phyloP scores from a whole-genome alignment of 2,113 vertebrate species.

The Tylochromis polylepis region DNA sequence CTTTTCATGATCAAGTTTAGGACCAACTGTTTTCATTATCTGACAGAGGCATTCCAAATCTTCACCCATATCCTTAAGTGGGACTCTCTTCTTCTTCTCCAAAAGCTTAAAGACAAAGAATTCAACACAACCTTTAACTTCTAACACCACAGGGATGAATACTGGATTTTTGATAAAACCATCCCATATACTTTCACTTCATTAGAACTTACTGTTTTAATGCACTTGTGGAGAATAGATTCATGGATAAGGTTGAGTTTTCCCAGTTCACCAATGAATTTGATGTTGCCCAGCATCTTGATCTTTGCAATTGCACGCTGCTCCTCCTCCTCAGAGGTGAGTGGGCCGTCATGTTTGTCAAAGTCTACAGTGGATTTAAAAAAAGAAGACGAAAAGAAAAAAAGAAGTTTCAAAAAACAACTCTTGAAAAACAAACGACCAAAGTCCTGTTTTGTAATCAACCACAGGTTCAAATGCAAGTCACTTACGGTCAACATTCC shows the following conservation, averaged over 20 bases:
- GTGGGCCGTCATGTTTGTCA: slow-evolving; percentile 93
- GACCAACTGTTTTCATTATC: slow-evolving; percentile 99
- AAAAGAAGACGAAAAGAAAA: too few relatives aligned
- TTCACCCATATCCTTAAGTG: slow-evolving; percentile 99
- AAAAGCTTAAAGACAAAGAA: slow-evolving; percentile 79
- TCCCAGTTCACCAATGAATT: slow-evolving; percentile 99
- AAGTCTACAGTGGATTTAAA: slow-evolving; percentile 75
- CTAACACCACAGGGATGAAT: neutral
- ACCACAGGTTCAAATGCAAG: neutral
- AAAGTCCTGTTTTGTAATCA: neutral
- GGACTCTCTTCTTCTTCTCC: slow-evolving; percentile 99
- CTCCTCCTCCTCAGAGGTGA: slow-evolving; percentile 97
- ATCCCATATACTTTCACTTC: accelerated
- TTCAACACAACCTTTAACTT: neutral
- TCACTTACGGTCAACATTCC: slow-evolving; percentile 96
- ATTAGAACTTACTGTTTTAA: slow-evolving; percentile 92
- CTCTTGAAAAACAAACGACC: neutral
- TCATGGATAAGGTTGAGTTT: slow-evolving; percentile 99
- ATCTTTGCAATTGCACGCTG: slow-evolving; percentile 97
- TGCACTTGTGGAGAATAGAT: slow-evolving; percentile 99
- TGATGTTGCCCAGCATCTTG: slow-evolving; percentile 99
- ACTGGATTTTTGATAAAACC: neutral
- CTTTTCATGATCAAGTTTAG: slow-evolving; percentile 97
- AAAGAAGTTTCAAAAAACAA: neutral
- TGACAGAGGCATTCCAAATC: slow-evolving; percentile 99